Percentiles rank a stretch among this genome's conserved stretches.
These are phyloP conservation scores for Ciconia boyciana DNA, from an alignment of 2,113 vertebrate species.

Conservation along the genomic window DNA sequence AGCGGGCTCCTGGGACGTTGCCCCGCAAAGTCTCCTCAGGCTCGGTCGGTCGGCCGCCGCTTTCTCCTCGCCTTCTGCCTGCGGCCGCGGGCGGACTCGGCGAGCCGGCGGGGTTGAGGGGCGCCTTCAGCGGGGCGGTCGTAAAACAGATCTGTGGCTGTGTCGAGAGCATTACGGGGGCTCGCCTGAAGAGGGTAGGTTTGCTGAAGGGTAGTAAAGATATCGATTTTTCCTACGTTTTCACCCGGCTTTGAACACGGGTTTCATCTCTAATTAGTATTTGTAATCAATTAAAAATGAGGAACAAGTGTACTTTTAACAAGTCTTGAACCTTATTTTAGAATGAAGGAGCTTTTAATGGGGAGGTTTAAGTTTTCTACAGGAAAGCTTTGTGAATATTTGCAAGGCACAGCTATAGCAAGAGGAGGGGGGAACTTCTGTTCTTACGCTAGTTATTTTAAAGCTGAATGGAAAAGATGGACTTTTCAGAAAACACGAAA, in stretches of 20 bases:
- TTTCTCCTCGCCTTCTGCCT: too few species aligned
- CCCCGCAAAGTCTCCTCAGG: accelerated
- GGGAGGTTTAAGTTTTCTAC: not conserved
- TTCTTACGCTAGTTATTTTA: accelerated
- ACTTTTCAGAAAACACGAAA: not conserved
- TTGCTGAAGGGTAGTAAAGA: accelerated
- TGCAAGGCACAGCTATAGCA: not conserved
- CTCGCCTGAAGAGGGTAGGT: not conserved
- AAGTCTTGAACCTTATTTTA: not conserved
- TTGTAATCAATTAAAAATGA: not conserved
- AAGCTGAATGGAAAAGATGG: not conserved
- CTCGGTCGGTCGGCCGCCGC: too few species aligned
- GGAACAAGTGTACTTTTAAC: not conserved
- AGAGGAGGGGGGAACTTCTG: not conserved
- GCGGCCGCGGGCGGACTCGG: not conserved
- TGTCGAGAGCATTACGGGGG: accelerated
- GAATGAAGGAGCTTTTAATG: too few species aligned
- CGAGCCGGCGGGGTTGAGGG: not conserved
- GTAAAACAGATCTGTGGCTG: accelerated
- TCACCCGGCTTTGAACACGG: accelerated
- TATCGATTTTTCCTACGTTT: accelerated
- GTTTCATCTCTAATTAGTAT: accelerated
- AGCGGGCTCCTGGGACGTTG: too few species aligned
- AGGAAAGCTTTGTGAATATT: not conserved
- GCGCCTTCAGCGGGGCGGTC: not conserved